Base-by-base conservation (phyloP, 1,140 invertebrate species). In the Rhopalosiphum maidis region DNA sequence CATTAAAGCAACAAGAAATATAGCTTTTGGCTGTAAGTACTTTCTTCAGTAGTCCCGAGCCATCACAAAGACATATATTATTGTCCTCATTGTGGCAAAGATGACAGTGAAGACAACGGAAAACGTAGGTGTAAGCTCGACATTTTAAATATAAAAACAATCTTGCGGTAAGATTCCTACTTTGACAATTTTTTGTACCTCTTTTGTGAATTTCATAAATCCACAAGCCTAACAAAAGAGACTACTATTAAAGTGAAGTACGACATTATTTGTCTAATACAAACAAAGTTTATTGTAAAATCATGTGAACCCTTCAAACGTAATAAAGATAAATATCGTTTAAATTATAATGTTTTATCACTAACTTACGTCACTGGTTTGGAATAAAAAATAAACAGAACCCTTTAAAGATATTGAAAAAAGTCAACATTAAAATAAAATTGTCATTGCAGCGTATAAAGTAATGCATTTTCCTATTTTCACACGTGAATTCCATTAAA, bases 271-370 rank as follows among this genome's bases (percentile, higher is more conserved):
- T 54, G 87, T 37, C 22, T 37, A 55, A 51, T 25, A 43, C 21
- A 1, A 55, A 41, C 51, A 11, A 2, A 9, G 51, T 37, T 89
- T 55, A 55, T 89, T 55, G 48, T 35, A 41, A 89, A 55, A 89
- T 1, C n/a, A 3, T 55, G 87, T 55, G 41, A 89, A 89, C 87
- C n/a, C 8, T 35, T 41, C 35, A 21, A 23, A 55, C 22, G 21
- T 4, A 89, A 89, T 55, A 89, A 89, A 89, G 22, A 2, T 41
- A 43, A 89, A 55, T 89, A 89, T 8, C 23, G 87, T 55, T 89
- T 55, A 55, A 37, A 55, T 54, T 89, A 55, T 35, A 89, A 89
- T 89, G 22, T 89, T 89, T 89, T 25, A 89, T 55, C 8, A 41
- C 22, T 35, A 25, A 35, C 35, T n/a, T 18, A 15, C 21, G 0